Evolutionary conservation across 1,140 invertebrate species (phyloP).

Genomic region (Acyrthosiphon pisum): DNA sequence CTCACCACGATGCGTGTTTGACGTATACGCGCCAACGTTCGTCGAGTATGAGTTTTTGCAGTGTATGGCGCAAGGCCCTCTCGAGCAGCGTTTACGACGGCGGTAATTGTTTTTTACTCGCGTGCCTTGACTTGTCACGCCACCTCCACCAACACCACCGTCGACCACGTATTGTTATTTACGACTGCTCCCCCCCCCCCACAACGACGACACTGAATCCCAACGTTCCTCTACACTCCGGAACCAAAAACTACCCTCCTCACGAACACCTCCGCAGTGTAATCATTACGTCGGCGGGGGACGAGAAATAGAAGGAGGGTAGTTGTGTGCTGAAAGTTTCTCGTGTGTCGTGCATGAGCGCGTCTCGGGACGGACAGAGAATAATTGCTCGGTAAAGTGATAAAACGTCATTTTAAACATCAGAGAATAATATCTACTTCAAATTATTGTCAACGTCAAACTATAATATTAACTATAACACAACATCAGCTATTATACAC

Average conservation of each 20-base stretch:
- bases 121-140: not conserved
- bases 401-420: constrained; percentile 9
- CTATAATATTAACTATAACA: not conserved
- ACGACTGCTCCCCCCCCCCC: not conserved
- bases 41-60: not conserved
- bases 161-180: not conserved
- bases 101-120: constrained; percentile 27
- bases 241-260: not conserved
- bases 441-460: not conserved
- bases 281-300: not conserved
- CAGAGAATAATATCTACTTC: not conserved
- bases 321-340: not conserved
- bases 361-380: not conserved
- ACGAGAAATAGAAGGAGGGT: not conserved
- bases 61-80: not conserved
- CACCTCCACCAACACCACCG: not conserved
- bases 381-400: not conserved
- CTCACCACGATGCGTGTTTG: not conserved
- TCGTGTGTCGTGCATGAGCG: not conserved
- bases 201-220: not conserved
- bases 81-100: not conserved
- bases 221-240: no score
- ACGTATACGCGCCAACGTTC: not conserved
- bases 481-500: not conserved
- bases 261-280: not conserved